These are phyloP conservation scores for Micrasema longulum DNA, from an alignment of 1,140 invertebrate species.

Conservation along the genomic window DNA sequence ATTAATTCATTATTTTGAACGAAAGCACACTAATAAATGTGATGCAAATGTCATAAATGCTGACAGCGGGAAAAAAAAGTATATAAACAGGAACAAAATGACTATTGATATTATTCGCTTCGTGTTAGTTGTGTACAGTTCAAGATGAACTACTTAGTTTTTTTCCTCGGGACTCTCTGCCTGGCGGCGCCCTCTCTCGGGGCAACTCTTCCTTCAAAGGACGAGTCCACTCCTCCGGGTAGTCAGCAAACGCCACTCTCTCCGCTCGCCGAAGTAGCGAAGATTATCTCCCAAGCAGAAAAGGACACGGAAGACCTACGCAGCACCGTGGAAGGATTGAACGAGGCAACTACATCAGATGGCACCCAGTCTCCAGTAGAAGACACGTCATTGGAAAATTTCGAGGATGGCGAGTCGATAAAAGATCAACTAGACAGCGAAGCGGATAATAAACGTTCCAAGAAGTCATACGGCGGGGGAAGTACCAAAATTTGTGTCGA, in stretches of 20 bases:
- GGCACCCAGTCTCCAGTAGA: not conserved
- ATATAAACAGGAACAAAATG: constrained; percentile 31
- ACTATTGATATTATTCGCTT: constrained; percentile 10
- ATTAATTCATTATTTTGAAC: too few species aligned
- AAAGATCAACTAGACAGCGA: constrained; percentile 43
- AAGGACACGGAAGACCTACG: not conserved
- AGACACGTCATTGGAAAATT: not conserved
- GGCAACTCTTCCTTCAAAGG: not conserved
- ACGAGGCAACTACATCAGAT: not conserved
- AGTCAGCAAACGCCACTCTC: constrained; percentile 8
- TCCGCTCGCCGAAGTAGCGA: not conserved
- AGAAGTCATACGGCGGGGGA: constrained; percentile 56
- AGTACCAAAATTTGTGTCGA: constrained; percentile 55
- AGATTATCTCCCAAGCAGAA: constrained; percentile 2
- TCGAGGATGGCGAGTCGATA: not conserved
- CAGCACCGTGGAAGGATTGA: not conserved
- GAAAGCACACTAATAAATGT: too few species aligned
- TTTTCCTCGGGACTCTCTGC: constrained; percentile 21
- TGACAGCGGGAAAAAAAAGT: constrained; percentile 37
- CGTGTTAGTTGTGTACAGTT: not conserved
- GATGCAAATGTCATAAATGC: constrained; percentile 16
- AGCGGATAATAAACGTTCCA: constrained; percentile 44
- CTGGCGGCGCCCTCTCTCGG: constrained; percentile 32
- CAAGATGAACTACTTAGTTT: constrained; percentile 43
- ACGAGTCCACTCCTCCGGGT: not conserved